A percentile compares a stretch with the other conserved stretches of the same genome.
Conservation (phyloP, 2,113 vertebrate species). For the Calyptommatus sinebrachiatus region DNA sequence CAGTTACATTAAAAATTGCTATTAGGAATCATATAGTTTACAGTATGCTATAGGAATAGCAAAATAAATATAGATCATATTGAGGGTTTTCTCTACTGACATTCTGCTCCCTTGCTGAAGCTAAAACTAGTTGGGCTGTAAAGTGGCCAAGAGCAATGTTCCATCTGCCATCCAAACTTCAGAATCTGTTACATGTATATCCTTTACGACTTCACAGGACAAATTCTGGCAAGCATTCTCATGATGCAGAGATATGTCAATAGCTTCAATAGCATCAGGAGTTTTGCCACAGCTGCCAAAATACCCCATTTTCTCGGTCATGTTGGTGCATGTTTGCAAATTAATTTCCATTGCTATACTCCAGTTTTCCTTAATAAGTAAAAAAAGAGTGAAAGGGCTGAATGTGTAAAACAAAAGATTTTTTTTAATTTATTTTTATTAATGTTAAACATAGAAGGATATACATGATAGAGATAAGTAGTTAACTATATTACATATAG, state of each 20-base stretch:
- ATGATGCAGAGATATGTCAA: slow-evolving; percentile 31
- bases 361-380: slow-evolving; percentile 55
- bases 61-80: neutral
- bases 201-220: slow-evolving; percentile 38
- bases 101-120: neutral
- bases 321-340: slow-evolving; percentile 64
- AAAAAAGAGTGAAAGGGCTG: slow-evolving; percentile 41
- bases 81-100: neutral
- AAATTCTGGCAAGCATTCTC: slow-evolving; percentile 51
- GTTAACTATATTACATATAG: too few species aligned
- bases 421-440: too few species aligned
- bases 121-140: slow-evolving; percentile 27
- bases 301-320: slow-evolving; percentile 50
- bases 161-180: slow-evolving; percentile 24
- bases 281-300: slow-evolving; percentile 51
- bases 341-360: slow-evolving; percentile 68
- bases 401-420: too few species aligned
- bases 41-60: neutral
- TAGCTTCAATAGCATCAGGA: slow-evolving; percentile 37
- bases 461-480: too few species aligned
- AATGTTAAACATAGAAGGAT: too few species aligned
- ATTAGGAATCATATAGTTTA: neutral
- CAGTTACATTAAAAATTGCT: slow-evolving; percentile 12
- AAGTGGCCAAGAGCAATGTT: slow-evolving; percentile 39
- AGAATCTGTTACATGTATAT: slow-evolving; percentile 54